Evolutionary conservation across 2,797 vertebrate species (phyloP).

Genomic region (Poecilia picta): DNA sequence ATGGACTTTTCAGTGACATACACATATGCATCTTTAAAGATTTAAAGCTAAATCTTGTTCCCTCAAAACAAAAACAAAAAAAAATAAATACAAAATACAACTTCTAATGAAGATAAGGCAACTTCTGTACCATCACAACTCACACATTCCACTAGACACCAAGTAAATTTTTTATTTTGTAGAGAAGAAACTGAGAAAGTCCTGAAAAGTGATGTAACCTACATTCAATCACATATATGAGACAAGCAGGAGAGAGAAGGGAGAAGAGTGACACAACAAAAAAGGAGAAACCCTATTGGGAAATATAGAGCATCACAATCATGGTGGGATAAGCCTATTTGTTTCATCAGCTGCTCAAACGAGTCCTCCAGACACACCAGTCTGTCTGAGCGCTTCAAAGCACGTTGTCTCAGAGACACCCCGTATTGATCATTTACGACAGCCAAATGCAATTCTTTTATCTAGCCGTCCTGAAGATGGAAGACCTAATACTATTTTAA

Average conservation of each 20-base stretch:
- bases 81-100: conserved; percentile 1
- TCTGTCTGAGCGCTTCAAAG: conserved; percentile 44
- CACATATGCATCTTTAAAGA: background rate
- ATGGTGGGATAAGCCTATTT: conserved; percentile 38
- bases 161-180: background rate
- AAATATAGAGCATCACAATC: conserved; percentile 37
- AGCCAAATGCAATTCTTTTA: conserved; percentile 32
- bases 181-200: background rate
- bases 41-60: conserved; percentile 5
- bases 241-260: conserved; percentile 21
- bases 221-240: conserved; percentile 40
- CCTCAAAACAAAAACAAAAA: background rate
- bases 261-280: conserved; percentile 26
- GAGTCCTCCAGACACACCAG: conserved; percentile 25
- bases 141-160: background rate
- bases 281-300: conserved; percentile 32
- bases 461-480: conserved; percentile 10
- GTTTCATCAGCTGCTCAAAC: conserved; percentile 48
- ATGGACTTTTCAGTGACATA: conserved; percentile 6
- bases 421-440: conserved; percentile 43
- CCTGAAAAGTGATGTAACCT: conserved; percentile 32
- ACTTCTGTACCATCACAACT: background rate
- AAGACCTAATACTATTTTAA: background rate
- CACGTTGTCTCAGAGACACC: conserved; percentile 24
- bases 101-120: conserved; percentile 2